Evolutionary conservation across 2,797 vertebrate genomes (phyloP).

Genomic region (Cephalopachus bancanus): DNA sequence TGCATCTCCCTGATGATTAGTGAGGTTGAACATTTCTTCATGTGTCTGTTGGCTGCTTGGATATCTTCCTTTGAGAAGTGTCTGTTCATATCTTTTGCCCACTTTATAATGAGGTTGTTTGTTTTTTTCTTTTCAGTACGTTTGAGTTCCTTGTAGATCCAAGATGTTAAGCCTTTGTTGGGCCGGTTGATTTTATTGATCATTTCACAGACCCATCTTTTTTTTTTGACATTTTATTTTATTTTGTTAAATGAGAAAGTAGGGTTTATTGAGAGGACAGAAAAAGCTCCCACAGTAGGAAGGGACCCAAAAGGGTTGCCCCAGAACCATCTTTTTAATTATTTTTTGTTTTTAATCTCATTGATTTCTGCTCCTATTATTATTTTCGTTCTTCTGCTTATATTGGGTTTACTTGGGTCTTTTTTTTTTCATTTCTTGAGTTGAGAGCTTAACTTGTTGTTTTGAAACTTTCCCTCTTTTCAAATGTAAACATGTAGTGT

Average conservation of each 20-base stretch:
- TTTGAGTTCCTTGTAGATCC: too few relatives aligned
- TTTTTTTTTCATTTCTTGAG: slow-evolving; percentile 15
- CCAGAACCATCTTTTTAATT: not conserved
- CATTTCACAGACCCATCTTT: slow-evolving; percentile 17
- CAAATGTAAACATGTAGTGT: not conserved
- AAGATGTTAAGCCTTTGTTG: too few relatives aligned
- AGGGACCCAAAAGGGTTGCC: too few relatives aligned
- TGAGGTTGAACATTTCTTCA: too few relatives aligned
- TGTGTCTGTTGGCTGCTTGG: too few relatives aligned
- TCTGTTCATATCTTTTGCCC: too few relatives aligned
- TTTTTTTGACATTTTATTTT: not conserved
- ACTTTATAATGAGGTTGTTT: too few relatives aligned
- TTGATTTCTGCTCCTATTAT: not conserved
- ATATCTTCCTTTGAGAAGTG: too few relatives aligned
- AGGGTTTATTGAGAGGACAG: too few relatives aligned
- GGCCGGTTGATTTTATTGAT: not conserved
- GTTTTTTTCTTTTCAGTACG: too few relatives aligned
- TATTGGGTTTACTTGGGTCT: slow-evolving; percentile 24
- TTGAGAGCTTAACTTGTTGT: slow-evolving; percentile 1
- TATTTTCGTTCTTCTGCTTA: not conserved
- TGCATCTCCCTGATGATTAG: too few relatives aligned
- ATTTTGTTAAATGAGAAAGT: not conserved
- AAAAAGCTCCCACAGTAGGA: too few relatives aligned
- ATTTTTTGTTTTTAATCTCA: slow-evolving; percentile 7
- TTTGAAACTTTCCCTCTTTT: not conserved